Conservation (phyloP, 2,888 invertebrate genomes). For the Sericinus montela region DNA sequence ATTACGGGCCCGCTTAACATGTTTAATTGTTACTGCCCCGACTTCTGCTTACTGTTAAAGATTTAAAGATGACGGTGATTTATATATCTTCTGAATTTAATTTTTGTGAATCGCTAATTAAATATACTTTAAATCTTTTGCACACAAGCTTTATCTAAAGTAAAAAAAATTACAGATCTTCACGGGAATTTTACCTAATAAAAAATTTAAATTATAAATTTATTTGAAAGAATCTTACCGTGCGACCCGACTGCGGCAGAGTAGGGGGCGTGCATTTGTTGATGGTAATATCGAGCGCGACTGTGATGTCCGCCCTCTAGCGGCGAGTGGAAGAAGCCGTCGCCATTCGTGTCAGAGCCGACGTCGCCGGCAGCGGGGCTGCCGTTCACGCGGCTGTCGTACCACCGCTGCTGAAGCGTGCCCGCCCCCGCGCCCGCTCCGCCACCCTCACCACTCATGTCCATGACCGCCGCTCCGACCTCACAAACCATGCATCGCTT, state of each 20-base stretch:
- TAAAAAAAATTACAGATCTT: too few species aligned
- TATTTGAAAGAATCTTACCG: conserved; percentile 51
- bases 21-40: conserved; percentile 52
- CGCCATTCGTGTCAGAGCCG: conserved; percentile 68
- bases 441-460: conserved; percentile 73
- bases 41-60: conserved; percentile 32
- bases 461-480: conserved; percentile 67
- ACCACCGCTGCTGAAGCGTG: conserved; percentile 77
- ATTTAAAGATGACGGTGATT: conserved; percentile 19
- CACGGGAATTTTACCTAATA: neutral
- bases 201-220: neutral
- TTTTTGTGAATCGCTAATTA: conserved; percentile 13
- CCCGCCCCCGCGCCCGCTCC: conserved; percentile 56
- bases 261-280: conserved; percentile 78
- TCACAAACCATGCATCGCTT: conserved; percentile 79
- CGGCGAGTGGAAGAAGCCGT: conserved; percentile 78
- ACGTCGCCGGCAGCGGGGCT: conserved; percentile 71
- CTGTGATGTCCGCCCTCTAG: conserved; percentile 76
- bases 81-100: conserved; percentile 15
- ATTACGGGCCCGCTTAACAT: conserved; percentile 41
- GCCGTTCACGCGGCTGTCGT: conserved; percentile 76
- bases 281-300: conserved; percentile 78
- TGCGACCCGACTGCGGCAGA: conserved; percentile 75
- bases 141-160: too few species aligned
- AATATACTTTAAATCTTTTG: neutral